These are phyloP conservation scores for Poecile montanus DNA, from an alignment of 2,797 vertebrate species.

Conservation along the genomic window DNA sequence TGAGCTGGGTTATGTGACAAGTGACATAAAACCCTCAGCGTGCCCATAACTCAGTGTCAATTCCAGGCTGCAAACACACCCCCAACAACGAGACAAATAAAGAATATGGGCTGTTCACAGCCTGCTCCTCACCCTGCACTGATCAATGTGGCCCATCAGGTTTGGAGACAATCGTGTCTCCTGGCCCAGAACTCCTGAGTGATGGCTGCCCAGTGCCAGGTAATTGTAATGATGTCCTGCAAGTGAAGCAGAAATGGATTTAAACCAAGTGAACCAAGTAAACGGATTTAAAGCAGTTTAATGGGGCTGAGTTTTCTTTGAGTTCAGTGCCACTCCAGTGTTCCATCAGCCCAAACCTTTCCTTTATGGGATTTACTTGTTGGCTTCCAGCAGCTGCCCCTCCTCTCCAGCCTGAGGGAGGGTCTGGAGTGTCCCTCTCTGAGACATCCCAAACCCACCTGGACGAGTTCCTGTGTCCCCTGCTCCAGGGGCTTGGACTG, in stretches of 20 bases:
- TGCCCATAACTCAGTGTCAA: neutral
- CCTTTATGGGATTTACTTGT: neutral
- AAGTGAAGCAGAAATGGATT: slow-evolving; percentile 41
- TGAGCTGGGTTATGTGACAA: neutral
- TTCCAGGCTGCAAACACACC: neutral
- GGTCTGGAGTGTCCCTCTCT: too few species aligned
- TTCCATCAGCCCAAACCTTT: neutral
- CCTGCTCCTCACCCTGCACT: neutral
- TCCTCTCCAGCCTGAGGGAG: neutral
- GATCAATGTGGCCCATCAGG: slow-evolving; percentile 71
- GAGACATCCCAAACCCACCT: neutral
- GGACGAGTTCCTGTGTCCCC: neutral
- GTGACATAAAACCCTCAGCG: fast-evolving
- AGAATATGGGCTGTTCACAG: neutral
- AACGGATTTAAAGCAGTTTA: slow-evolving; percentile 6
- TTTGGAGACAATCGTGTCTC: slow-evolving; percentile 71
- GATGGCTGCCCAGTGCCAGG: slow-evolving; percentile 59
- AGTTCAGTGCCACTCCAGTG: neutral
- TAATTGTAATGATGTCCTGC: slow-evolving; percentile 29
- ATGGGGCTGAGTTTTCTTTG: neutral
- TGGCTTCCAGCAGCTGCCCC: neutral
- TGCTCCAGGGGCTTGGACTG: neutral
- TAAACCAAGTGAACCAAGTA: neutral
- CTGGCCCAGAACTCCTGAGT: slow-evolving; percentile 64
- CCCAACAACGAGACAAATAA: neutral